A percentile compares a stretch with the other conserved stretches of the same genome.
Evolutionary conservation across 2,797 vertebrate genomes (phyloP).

Genomic region (Poecilia wingei): DNA sequence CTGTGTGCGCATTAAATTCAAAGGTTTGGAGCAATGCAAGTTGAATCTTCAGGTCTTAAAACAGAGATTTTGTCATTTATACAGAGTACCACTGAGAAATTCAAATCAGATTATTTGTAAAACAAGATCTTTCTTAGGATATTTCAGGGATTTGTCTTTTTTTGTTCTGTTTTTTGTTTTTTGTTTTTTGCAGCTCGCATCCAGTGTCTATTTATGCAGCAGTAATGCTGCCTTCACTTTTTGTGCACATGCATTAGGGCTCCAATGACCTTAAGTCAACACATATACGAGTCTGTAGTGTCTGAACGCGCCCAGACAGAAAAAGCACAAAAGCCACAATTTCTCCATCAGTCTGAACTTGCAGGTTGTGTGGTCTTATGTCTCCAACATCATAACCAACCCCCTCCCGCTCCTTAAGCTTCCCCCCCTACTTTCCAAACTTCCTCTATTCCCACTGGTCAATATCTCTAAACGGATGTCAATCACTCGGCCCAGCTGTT

Average conservation of each 20-base stretch:
- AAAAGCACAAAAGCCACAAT: slow-evolving; percentile 37
- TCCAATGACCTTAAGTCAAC: slow-evolving; percentile 73
- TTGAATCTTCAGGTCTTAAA: slow-evolving; percentile 18
- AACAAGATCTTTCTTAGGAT: not conserved
- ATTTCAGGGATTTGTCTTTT: not conserved
- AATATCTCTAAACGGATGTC: slow-evolving; percentile 81
- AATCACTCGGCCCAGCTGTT: slow-evolving; percentile 83
- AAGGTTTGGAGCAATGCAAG: slow-evolving; percentile 24
- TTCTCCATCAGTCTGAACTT: slow-evolving; percentile 70
- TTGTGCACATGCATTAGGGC: slow-evolving; percentile 34
- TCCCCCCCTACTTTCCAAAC: slow-evolving; percentile 30
- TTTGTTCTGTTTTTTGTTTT: too few relatives aligned
- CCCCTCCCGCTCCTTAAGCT: slow-evolving; percentile 4
- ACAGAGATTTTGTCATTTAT: not conserved
- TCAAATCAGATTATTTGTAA: not conserved
- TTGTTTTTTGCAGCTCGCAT: not conserved
- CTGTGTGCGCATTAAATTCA: slow-evolving; percentile 40
- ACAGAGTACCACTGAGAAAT: not conserved
- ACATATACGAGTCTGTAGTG: slow-evolving; percentile 49
- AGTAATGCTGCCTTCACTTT: slow-evolving; percentile 24
- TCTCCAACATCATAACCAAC: slow-evolving; percentile 65
- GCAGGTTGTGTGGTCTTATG: slow-evolving; percentile 81
- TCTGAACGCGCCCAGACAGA: not conserved
- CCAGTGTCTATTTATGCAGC: slow-evolving; percentile 22
- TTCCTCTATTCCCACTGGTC: slow-evolving; percentile 73